Percentiles rank a stretch among this genome's conserved stretches.
Evolutionary conservation across 2,888 invertebrate genomes (phyloP).

Genomic region (Heteromyza rotundicornis): DNA sequence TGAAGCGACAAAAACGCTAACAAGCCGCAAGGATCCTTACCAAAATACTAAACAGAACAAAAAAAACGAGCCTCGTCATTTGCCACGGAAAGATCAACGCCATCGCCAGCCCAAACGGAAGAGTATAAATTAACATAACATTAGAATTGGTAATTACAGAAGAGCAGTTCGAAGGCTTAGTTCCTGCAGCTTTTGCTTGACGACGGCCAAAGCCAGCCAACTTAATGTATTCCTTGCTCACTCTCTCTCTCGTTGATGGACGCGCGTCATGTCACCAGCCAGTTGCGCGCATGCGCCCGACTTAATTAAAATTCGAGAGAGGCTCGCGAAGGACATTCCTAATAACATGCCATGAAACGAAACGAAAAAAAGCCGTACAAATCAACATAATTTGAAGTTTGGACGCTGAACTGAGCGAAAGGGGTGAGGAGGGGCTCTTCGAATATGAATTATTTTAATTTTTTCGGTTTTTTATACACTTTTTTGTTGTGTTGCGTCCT

Average conservation of each 20-base stretch:
- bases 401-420: slow-evolving; percentile 23
- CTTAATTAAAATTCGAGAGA: slow-evolving; percentile 53
- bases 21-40: slow-evolving; percentile 9
- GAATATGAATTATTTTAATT: neutral
- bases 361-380: slow-evolving; percentile 28
- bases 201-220: too few species aligned
- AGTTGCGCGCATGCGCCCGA: slow-evolving; percentile 48
- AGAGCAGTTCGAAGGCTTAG: too few species aligned
- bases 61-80: neutral
- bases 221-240: too few species aligned
- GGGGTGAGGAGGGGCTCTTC: neutral
- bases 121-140: slow-evolving; percentile 56
- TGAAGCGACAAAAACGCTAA: slow-evolving; percentile 13
- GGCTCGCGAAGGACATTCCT: slow-evolving; percentile 10
- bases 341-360: neutral
- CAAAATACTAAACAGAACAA: slow-evolving; percentile 19
- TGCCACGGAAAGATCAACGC: slow-evolving; percentile 7
- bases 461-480: neutral
- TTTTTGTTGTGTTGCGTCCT: slow-evolving; percentile 12
- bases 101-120: slow-evolving; percentile 30
- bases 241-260: slow-evolving; percentile 8
- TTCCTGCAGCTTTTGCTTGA: too few species aligned
- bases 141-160: slow-evolving; percentile 61
- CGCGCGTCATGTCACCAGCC: slow-evolving; percentile 20
- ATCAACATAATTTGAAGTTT: slow-evolving; percentile 16